Evolutionary conservation across 30 jellyfish, hydroid and myxozoan species (phyloP).

Genomic region (Sanderia malayensis): DNA sequence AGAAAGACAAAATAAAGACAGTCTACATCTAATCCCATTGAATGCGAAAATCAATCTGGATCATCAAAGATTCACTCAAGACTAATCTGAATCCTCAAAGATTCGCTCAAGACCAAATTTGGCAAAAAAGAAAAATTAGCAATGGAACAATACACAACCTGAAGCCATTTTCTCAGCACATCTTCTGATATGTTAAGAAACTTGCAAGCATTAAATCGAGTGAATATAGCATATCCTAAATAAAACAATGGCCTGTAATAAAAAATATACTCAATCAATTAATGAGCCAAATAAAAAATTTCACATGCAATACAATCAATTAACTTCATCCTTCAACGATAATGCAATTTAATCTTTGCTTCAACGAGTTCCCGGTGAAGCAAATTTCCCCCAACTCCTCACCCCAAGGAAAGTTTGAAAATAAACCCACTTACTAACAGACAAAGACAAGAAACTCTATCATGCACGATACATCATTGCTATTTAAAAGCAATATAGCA

Average conservation of each 20-base stretch:
- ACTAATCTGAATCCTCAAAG: neutral
- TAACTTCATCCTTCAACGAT: slow-evolving; percentile 67
- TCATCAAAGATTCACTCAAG: neutral
- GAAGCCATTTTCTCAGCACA: slow-evolving; percentile 90
- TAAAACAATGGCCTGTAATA: slow-evolving; percentile 85
- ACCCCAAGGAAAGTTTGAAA: too few relatives aligned
- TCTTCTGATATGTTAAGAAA: slow-evolving; percentile 80
- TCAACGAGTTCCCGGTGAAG: too few relatives aligned
- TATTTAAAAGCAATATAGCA: too few relatives aligned
- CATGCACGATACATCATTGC: too few relatives aligned
- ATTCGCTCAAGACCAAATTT: neutral
- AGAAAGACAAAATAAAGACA: too few relatives aligned
- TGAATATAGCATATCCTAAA: slow-evolving; percentile 84
- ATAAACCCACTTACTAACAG: too few relatives aligned
- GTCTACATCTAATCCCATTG: too few relatives aligned
- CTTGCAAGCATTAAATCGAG: slow-evolving; percentile 86
- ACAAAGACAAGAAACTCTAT: too few relatives aligned
- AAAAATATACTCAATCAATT: neutral
- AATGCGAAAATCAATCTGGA: neutral
- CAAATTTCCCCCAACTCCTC: too few relatives aligned
- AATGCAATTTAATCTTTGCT: slow-evolving; percentile 69
- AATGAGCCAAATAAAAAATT: neutral
- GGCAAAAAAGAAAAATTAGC: too few relatives aligned
- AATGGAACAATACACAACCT: slow-evolving; percentile 31
- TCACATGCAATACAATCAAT: neutral